Evolutionary conservation across 2,888 invertebrate species (phyloP).

Genomic region (Geophilus truncorum): DNA sequence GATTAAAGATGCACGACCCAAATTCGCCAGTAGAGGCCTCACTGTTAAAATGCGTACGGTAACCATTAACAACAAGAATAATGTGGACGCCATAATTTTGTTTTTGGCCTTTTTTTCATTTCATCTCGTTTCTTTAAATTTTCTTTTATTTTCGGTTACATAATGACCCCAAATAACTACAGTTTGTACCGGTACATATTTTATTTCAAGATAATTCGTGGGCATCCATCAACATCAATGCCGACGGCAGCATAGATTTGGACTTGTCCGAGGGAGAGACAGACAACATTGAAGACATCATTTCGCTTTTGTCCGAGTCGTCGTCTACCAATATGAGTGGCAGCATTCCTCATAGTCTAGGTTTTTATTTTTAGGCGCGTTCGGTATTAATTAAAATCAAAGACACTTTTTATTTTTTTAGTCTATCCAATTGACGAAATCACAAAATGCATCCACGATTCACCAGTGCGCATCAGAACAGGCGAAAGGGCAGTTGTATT

Average conservation of each 20-base stretch:
- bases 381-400: background rate
- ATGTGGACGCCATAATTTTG: no score
- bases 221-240: background rate
- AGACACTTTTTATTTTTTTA: background rate
- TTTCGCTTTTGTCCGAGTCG: background rate
- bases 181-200: background rate
- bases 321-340: background rate
- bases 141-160: no score
- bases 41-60: no score
- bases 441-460: background rate
- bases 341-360: background rate
- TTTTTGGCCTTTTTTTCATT: no score
- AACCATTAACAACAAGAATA: no score
- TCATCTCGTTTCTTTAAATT: no score
- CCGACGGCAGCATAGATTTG: background rate
- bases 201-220: background rate
- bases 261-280: background rate
- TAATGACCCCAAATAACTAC: no score
- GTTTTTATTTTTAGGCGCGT: background rate
- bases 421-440: background rate
- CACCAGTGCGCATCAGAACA: background rate
- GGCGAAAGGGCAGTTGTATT: background rate
- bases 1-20: no score
- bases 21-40: no score
- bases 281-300: background rate